Base-by-base conservation (phyloP, 2,888 invertebrate species). In the Drosophila yooni region DNA sequence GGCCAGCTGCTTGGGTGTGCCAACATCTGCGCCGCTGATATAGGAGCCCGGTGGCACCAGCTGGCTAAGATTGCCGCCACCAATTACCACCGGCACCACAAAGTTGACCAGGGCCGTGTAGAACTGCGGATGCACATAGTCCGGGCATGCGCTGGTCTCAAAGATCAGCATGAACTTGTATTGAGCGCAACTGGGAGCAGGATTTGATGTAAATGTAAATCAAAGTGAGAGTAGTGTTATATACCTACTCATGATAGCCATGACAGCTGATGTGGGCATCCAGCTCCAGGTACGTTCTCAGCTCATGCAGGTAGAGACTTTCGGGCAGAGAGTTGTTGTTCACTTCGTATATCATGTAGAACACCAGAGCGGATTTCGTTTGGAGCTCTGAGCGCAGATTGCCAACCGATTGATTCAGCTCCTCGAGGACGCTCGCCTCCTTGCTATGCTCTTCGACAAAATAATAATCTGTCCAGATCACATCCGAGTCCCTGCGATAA, bases 91-190 rank as follows among this genome's bases (percentile, higher is more conserved):
- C 0, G 95, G 95, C 43, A 95, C 91, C 27, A 95, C 93, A 76
- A 94, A 67, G 18, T 73, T 70, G 0, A 64, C 29, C 51, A 92
- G 40, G 0, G 86, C 85, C 27, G 53, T 69, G 29, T 69, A 92
- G 13, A 92, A 74, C 81, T 95, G 95, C 79, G 95, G 95, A 2
- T 95, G 95, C 59, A 96, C 94, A 91, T 95, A 96, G 88, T 96
- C 95, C 53, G 93, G 91, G 89, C 96, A 96, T 76, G 94, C 93
- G 21, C 95, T 95, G 83, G 95, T 94, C 84, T 96, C 96, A 81
- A 95, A 95, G 25, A 94, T 91, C 57, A 96, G 91, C 88, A 95
- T 95, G 85, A 96, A 96, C 85, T 94, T 95, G 90, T 96, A 96
- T 64, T 25, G 38, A 1, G 27, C 31, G 54, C 86, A 86, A 3